Evolutionary conservation across 2,888 invertebrate genomes (phyloP), one percentile per base, ranked within the genome.

Genomic region (Drosophila glabriapex): DNA sequence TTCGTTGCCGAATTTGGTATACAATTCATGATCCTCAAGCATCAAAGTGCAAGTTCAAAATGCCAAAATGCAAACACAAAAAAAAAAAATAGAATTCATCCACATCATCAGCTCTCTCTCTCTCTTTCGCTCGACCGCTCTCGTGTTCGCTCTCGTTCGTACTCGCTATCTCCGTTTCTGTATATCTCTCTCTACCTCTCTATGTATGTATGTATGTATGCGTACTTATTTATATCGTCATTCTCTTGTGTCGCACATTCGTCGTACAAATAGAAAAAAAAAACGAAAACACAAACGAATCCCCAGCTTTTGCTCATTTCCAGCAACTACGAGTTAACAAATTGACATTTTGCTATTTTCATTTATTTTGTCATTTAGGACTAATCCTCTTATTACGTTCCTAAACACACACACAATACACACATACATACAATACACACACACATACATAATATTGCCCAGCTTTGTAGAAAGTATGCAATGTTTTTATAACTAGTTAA

Each of bases 1-100:
- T 96, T 97, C 95, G 96, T 96, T 93, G 95, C 96, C 94, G 96
- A 97, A 95, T 96, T 96, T 95, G 96, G 96, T 95, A 95, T 95
- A 76, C 59, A 72, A 60, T 61, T 56, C 59, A 53, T 68, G 63
- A 29, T 50, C 50, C 19, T 28, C 52, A 52, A 52, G 16, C 46
- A 25, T 46, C 46, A 46, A 46, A 46, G 16, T 52, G 58, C 64
- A 22, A 60, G 33, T 43, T 28, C 29, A 41, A 55, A 70, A 29
- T 52, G 29, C 28, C 33, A 33, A 54, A 33, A 54, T 16, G 22
- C 22, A 22, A 3, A 29, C n/a, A 19, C n/a, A 14, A 54, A 49
- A 58, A 43, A 28, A 28, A 58, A 33, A 29, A 19, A 19, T 28
- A 50, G 43, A 60, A 56, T 16, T 60, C 73, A 76, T 50, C 29